Percentiles rank a stretch among this genome's conserved stretches.
phyloP scores from a whole-genome alignment of 2,797 vertebrate genomes.

The Anabas testudineus region DNA sequence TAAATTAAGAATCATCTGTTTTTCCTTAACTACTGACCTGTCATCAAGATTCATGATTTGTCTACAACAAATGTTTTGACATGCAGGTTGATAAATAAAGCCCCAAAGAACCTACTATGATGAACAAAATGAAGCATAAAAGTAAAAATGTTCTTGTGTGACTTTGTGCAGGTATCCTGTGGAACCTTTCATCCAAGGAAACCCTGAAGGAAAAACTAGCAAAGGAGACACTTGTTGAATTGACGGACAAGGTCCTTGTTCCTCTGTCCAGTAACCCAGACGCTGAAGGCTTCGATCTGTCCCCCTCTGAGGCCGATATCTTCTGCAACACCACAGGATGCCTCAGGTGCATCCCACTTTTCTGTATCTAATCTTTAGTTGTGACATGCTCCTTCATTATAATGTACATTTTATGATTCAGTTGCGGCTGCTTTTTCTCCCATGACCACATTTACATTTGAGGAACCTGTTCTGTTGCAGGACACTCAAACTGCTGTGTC shows the following conservation, averaged over 20 bases:
- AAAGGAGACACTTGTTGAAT: constrained; percentile 83
- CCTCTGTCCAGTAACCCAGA: constrained; percentile 79
- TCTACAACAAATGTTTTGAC: not conserved
- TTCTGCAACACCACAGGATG: constrained; percentile 96
- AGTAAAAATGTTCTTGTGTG: not conserved
- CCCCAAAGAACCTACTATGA: not conserved
- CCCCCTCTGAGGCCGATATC: constrained; percentile 90
- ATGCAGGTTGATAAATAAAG: not conserved
- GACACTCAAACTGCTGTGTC: not conserved
- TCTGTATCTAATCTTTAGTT: not conserved
- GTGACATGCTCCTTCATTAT: not conserved
- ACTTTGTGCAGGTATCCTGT: constrained; percentile 90
- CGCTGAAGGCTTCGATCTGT: constrained; percentile 76
- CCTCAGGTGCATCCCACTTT: constrained; percentile 87
- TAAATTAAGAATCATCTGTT: too few relatives aligned
- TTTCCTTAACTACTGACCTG: not conserved
- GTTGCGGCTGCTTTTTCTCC: not conserved
- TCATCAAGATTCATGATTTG: not conserved
- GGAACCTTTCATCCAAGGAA: constrained; percentile 98
- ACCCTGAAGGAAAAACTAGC: constrained; percentile 92
- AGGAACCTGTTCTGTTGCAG: constrained; percentile 31
- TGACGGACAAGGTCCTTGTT: constrained; percentile 88
- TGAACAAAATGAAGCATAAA: not conserved
- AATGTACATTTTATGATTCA: not conserved
- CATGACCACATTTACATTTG: constrained; percentile 23